Conservation (phyloP, 2,113 vertebrate genomes). For the Chaenocephalus aceratus region DNA sequence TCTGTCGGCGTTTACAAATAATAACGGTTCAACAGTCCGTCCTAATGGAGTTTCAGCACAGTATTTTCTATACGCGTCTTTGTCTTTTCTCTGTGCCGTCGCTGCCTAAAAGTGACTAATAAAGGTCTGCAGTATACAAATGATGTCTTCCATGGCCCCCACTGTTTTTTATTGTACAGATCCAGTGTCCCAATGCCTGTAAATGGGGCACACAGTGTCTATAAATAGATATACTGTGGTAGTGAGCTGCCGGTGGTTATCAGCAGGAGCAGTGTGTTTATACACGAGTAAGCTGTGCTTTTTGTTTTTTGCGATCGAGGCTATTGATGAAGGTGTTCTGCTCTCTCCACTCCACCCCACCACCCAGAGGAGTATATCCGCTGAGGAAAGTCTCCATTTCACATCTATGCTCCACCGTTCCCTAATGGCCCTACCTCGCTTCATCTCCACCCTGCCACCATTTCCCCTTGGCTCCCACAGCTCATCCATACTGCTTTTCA, state of each 20-base stretch:
- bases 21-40: neutral
- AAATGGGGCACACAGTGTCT: slow-evolving; percentile 73
- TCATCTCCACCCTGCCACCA: slow-evolving; percentile 25
- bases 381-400: slow-evolving; percentile 63
- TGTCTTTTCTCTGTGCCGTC: neutral
- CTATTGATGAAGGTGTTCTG: slow-evolving; percentile 59
- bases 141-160: slow-evolving; percentile 11
- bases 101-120: slow-evolving; percentile 10
- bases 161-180: slow-evolving; percentile 52
- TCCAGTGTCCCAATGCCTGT: slow-evolving; percentile 64
- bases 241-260: slow-evolving; percentile 47
- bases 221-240: slow-evolving; percentile 72
- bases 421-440: slow-evolving; percentile 45
- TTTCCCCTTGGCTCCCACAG: slow-evolving; percentile 58
- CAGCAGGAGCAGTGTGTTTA: slow-evolving; percentile 2
- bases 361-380: slow-evolving; percentile 48
- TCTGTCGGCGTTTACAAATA: slow-evolving; percentile 2
- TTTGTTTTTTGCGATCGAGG: slow-evolving; percentile 35
- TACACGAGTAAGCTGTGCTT: neutral
- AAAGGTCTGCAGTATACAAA: slow-evolving; percentile 30
- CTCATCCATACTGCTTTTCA: slow-evolving; percentile 55
- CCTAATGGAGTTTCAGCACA: slow-evolving; percentile 3
- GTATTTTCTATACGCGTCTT: neutral
- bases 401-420: slow-evolving; percentile 46
- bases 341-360: slow-evolving; percentile 18